phyloP scores from a whole-genome alignment of 2,888 invertebrate species.

The Catocala sponsa region DNA sequence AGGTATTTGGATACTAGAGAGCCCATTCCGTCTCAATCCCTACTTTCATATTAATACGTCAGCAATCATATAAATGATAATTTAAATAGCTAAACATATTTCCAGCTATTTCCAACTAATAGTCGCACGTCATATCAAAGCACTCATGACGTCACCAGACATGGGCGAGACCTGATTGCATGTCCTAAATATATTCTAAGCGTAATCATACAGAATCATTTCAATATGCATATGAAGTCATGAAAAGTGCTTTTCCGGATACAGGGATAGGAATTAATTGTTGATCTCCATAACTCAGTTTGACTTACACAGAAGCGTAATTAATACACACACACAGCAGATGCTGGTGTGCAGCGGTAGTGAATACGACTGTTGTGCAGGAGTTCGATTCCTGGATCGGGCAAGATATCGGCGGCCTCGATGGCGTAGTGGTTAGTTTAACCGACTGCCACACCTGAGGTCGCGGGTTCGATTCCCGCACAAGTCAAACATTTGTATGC shows the following conservation, averaged over 20 bases:
- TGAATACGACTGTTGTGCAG: too few relatives aligned
- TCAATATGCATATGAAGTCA: conserved; percentile 80
- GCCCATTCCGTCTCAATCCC: too few relatives aligned
- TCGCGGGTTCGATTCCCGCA: too few relatives aligned
- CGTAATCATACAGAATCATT: conserved; percentile 72
- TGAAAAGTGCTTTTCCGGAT: conserved; percentile 86
- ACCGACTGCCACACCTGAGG: too few relatives aligned
- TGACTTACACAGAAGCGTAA: conserved; percentile 57
- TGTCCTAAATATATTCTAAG: conserved; percentile 70
- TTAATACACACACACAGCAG: not conserved
- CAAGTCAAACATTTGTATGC: too few relatives aligned
- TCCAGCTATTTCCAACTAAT: not conserved
- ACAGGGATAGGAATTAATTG: conserved; percentile 83
- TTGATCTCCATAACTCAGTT: conserved; percentile 77
- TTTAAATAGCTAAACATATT: not conserved
- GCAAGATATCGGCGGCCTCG: too few relatives aligned
- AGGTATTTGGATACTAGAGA: too few relatives aligned
- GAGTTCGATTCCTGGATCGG: too few relatives aligned
- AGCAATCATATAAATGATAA: too few relatives aligned
- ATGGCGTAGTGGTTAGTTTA: too few relatives aligned
- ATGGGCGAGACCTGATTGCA: conserved; percentile 26
- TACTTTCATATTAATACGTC: too few relatives aligned
- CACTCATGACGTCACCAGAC: conserved; percentile 18
- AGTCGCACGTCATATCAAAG: not conserved
- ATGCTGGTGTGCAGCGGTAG: too few relatives aligned